Evolutionary conservation across 2,888 invertebrate genomes (phyloP), one percentile per base, ranked within the genome.

Genomic region (Andrena bicolor): DNA sequence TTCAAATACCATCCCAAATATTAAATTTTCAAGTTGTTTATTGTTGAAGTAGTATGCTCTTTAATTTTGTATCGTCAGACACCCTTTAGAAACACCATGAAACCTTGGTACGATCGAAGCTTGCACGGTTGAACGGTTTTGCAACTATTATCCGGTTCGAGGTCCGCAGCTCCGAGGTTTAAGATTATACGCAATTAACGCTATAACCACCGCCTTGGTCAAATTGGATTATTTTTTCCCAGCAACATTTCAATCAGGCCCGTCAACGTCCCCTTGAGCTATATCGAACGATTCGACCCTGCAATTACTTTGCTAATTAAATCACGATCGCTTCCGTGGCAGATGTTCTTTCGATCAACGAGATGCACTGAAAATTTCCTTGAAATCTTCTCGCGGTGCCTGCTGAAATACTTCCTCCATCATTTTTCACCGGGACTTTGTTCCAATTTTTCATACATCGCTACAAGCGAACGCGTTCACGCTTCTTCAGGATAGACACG

Each of bases 221-320:
- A 92, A 93, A 94, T 93, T 93, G 91, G 92, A 92, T 93, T 92
- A 93, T 93, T 94, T 93, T 92, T 93, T 92, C 90, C 89, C 90
- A 85, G 89, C 87, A 90, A 93, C 93, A 88, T 93, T 94, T 93
- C 93, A 93, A 94, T 94, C 93, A 93, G 90, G 90, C 88, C 90
- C 90, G 89, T 92, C 92, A 90, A 92, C 91, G 91, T 93, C 92
- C 92, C 93, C 93, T 87, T 90, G 83, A 93, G 93, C 93, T 89
- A 93, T 91, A 90, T 91, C 90, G 88, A 92, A 93, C 91, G 91
- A 92, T 93, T 92, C 90, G 89, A 93, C 87, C 91, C 92, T 89
- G 91, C 92, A 93, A 93, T 94, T 93, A 93, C 91, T 90, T 86
- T 89, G 88, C 86, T 92, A 92, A 93, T 93, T 92, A 90, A 93